These are phyloP conservation scores for Gnatocerus cornutus DNA, from an alignment of 2,888 invertebrate species.

Conservation along the genomic window DNA sequence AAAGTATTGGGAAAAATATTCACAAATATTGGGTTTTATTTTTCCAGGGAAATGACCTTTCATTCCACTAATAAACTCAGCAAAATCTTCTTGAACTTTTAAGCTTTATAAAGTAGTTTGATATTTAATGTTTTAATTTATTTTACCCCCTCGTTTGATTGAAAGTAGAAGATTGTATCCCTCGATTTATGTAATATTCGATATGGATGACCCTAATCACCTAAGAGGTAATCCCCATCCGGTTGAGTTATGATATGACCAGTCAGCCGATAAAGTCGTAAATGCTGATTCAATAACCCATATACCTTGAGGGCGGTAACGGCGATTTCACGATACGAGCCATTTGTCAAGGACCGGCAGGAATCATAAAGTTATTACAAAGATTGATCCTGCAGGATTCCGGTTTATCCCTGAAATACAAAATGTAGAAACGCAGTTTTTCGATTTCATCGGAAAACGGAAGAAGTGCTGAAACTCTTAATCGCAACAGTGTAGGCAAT, in stretches of 20 bases:
- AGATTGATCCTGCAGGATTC: conserved; percentile 54
- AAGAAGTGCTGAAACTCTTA: conserved; percentile 26
- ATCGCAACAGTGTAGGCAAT: conserved; percentile 25
- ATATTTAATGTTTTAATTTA: too few relatives aligned
- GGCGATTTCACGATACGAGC: conserved; percentile 60
- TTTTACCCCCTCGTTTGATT: too few relatives aligned
- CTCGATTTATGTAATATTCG: conserved; percentile 64
- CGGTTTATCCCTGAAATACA: conserved; percentile 3
- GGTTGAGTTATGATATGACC: conserved; percentile 71
- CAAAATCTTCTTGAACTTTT: too few relatives aligned
- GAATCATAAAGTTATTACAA: conserved; percentile 69
- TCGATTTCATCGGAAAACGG: conserved; percentile 12
- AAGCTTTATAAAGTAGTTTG: too few relatives aligned
- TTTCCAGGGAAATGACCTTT: too few relatives aligned
- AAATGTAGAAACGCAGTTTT: background rate
- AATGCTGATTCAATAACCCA: conserved; percentile 71
- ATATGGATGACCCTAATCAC: conserved; percentile 71
- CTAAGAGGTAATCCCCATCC: conserved; percentile 70
- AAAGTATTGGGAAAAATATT: background rate
- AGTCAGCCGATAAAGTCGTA: conserved; percentile 67
- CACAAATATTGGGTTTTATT: background rate
- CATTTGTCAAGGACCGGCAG: conserved; percentile 65
- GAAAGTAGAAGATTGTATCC: too few relatives aligned
- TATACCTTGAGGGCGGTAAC: conserved; percentile 60
- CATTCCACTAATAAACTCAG: too few relatives aligned